Conservation (phyloP, 2,113 vertebrate species). For the Alaudala cheleensis region DNA sequence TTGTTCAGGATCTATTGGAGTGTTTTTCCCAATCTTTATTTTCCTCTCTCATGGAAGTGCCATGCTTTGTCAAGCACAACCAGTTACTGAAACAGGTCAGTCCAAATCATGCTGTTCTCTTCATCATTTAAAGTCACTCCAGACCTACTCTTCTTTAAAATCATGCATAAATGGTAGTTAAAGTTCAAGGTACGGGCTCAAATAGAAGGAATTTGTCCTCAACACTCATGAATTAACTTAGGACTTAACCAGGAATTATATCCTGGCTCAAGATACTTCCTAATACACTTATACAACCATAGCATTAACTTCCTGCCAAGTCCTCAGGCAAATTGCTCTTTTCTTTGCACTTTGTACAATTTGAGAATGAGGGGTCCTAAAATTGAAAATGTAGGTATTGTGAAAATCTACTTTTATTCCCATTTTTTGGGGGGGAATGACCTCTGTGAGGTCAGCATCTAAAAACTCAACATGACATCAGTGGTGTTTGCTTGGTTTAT, state of each 20-base stretch:
- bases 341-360: background rate
- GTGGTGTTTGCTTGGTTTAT: background rate
- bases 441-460: background rate
- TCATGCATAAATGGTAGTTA: background rate
- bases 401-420: background rate
- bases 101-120: background rate
- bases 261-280: background rate
- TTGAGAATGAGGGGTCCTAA: background rate
- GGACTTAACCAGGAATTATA: no score
- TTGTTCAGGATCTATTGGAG: background rate
- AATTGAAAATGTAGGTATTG: background rate
- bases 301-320: background rate
- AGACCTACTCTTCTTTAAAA: background rate
- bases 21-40: background rate
- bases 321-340: background rate
- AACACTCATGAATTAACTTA: background rate
- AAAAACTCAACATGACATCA: accelerated
- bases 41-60: background rate
- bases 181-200: background rate
- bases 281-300: background rate
- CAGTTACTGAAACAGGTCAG: background rate
- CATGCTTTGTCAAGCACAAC: background rate
- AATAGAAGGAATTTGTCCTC: background rate
- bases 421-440: background rate
- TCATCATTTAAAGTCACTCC: background rate